Base-by-base conservation (phyloP, 2,888 invertebrate species). In the Hecatera dysodea region DNA sequence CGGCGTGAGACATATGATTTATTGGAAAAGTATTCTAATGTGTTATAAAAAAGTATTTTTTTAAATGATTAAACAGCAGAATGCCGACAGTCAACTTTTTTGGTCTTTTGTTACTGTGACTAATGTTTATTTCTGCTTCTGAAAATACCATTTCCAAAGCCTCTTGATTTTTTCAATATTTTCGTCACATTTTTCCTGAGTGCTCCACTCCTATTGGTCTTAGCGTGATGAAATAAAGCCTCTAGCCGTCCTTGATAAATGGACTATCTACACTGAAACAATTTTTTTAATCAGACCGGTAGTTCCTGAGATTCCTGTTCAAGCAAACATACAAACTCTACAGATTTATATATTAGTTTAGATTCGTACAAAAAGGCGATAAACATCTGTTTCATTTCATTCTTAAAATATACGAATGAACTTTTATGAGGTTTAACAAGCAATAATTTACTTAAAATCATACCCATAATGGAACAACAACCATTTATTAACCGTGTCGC, bases 391-490 rank as follows among this genome's bases (percentile, higher is more conserved):
- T 56, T 57, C 12, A 61, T 46, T 39, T 57, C 9, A 48, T 44
- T 53, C 17, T 52, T 19, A 44, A 65, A 39, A 73, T 39, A 74
- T 53, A 61, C 67, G n/a, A 22, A 8, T 6, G 9, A 29, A 53
- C 57, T 55, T 69, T 55, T 75, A 79, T 79, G 65, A 69, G 52
- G 50, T 15, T 22, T 42, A 36, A 65, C 55, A 75, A 67, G 67
- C 65, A 78, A 81, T 77, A 65, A 57, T 56, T 77, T 62, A 70
- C 68, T 39, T 46, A 79, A 72, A 71, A 73, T 68, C 73, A 57
- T 74, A 52, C 57, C 46, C 50, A 66, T 67, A 76, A 59, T 66
- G 24, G 24, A 52, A 68, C 61, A 65, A 71, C 57, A 12, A n/a
- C 57, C 67, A 79, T 79, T 80, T 64, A 80, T 80, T 60, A 63